Evolutionary conservation across 2,888 invertebrate species (phyloP), one percentile per base, ranked within the genome.

Genomic region (Mechanitis messenoides): DNA sequence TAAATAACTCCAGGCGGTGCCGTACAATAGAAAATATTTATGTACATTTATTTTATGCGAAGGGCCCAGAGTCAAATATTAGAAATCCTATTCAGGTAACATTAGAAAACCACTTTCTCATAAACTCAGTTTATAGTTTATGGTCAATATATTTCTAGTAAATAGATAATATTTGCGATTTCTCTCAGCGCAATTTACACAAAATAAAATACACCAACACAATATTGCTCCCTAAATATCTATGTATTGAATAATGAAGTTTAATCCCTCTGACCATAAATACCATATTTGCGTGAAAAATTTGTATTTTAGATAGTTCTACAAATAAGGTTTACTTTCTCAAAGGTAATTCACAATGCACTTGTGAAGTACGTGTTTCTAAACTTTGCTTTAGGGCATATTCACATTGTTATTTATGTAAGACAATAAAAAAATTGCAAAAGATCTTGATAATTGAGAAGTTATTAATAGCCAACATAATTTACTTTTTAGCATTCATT

Each of bases 311-410:
- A 9, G 50, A 28, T 46, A 55, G 45, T 12, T 54, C 3, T 42
- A 11, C 6, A 33, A 59, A 62, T 60, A 61, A 64, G 64, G 61
- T 62, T 63, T 61, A 66, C 67, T 69, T 69, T 69, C 67, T 45
- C 63, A 55, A 63, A 64, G 60, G 60, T 62, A 62, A 58, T 58
- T 62, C 59, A 61, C 64, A 61, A 63, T 62, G 64, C 63, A 65
- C 54, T 68, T 63, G 60, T 66, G 66, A 63, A 61, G 58, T 62
- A 66, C 55, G 55, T 7, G 53, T 46, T 56, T 42, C n/a, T 58
- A 55, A 58, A 47, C 53, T 59, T 47, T 62, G 47, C 42, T 33
- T 47, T 55, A 58, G 12, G 59, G 33, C 33, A 47, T 11, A n/a
- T 47, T 33, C 42, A 62, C 53, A 50, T 55, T 38, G 6, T 42